A percentile compares a stretch with the other conserved stretches of the same genome.
These are phyloP conservation scores for Drosophila mayri DNA, from an alignment of 1,140 invertebrate species.

Conservation along the genomic window DNA sequence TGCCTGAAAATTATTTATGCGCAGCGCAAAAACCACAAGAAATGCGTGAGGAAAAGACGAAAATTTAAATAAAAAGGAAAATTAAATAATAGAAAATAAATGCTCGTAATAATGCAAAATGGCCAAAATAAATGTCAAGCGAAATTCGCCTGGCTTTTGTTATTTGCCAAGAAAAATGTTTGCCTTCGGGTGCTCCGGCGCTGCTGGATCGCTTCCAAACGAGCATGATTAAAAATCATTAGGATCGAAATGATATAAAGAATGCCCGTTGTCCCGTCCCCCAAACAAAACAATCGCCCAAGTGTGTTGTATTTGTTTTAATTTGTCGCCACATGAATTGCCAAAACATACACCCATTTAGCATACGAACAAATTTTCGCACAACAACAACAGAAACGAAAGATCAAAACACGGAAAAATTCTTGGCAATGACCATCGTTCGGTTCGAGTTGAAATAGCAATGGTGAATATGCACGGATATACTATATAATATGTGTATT, in stretches of 20 bases:
- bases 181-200: slow-evolving; percentile 9
- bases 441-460: slow-evolving; percentile 72
- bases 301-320: slow-evolving; percentile 63
- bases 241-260: slow-evolving; percentile 57
- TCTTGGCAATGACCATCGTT: slow-evolving; percentile 81
- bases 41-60: slow-evolving; percentile 21
- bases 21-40: slow-evolving; percentile 41
- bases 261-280: slow-evolving; percentile 8
- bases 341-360: slow-evolving; percentile 57
- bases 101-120: slow-evolving; percentile 32
- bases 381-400: slow-evolving; percentile 40
- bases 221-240: slow-evolving; percentile 63
- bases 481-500: slow-evolving; percentile 11
- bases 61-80: background rate
- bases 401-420: slow-evolving; percentile 83
- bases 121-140: slow-evolving; percentile 51
- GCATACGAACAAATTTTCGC: slow-evolving; percentile 67
- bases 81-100: slow-evolving; percentile 16
- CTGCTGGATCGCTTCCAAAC: slow-evolving; percentile 43
- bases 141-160: slow-evolving; percentile 30
- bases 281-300: background rate
- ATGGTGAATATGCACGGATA: slow-evolving; percentile 59
- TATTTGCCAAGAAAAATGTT: slow-evolving; percentile 50
- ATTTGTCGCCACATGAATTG: slow-evolving; percentile 80
- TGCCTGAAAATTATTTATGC: slow-evolving; percentile 69